These are phyloP conservation scores for Geotrupes spiniger DNA, from an alignment of 2,888 invertebrate genomes.

Conservation along the genomic window DNA sequence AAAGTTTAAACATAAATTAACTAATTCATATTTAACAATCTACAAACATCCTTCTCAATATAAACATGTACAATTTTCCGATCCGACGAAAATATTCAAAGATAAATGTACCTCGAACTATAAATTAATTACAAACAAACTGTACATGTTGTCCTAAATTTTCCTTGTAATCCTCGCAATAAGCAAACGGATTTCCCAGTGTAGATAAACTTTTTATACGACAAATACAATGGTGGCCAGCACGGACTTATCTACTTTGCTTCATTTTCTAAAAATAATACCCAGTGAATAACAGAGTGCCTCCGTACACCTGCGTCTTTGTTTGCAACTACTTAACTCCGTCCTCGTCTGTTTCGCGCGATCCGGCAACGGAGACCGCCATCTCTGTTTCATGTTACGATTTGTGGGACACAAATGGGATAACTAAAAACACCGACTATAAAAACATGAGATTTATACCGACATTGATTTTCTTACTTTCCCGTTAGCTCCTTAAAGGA, in stretches of 20 bases:
- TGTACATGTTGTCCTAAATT: constrained; percentile 20
- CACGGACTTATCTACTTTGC: constrained; percentile 45
- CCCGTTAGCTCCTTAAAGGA: constrained; percentile 19
- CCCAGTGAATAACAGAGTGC: constrained; percentile 42
- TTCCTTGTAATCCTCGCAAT: constrained; percentile 17
- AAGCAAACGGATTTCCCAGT: constrained; percentile 17
- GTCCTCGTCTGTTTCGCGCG: constrained; percentile 21
- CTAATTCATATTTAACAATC: too few species aligned
- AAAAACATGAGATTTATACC: constrained; percentile 33
- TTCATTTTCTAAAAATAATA: constrained; percentile 49
- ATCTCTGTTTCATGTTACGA: constrained; percentile 24
- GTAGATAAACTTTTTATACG: constrained; percentile 28
- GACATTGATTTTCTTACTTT: constrained; percentile 26
- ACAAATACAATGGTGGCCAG: constrained; percentile 16
- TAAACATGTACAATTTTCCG: too few species aligned
- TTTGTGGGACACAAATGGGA: constrained; percentile 31
- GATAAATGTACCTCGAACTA: too few species aligned
- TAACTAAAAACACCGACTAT: constrained; percentile 30
- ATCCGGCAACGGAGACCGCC: constrained; percentile 8
- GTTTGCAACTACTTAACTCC: constrained; percentile 36
- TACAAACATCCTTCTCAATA: too few species aligned
- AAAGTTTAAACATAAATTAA: too few species aligned
- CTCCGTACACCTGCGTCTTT: constrained; percentile 43
- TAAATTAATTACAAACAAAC: too few species aligned
- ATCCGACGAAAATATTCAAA: too few species aligned